Conservation (phyloP, 2,797 vertebrate genomes). For the Peromyscus nudipes region DNA sequence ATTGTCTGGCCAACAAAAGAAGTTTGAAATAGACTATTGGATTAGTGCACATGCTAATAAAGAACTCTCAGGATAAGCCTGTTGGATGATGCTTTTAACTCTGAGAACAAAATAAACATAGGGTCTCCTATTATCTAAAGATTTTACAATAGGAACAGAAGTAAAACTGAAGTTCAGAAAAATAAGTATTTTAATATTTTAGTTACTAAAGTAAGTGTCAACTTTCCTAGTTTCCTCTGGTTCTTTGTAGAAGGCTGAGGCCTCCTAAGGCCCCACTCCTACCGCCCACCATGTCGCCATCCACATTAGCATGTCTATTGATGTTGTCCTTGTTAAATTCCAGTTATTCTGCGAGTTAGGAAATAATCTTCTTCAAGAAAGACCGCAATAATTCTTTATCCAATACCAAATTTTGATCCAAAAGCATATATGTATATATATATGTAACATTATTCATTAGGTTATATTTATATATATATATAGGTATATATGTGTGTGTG, state of each 20-base stretch:
- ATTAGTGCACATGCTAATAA: background rate
- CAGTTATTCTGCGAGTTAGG: background rate
- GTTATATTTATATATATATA: rapidly evolving
- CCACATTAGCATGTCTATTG: background rate
- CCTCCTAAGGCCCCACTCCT: background rate
- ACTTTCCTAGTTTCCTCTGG: background rate
- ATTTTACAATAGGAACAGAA: background rate
- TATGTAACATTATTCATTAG: too few species aligned
- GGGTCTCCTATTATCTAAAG: background rate
- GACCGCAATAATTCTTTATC: background rate
- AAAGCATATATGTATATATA: too few species aligned
- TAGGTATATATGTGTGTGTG: too few species aligned
- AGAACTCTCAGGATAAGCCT: background rate
- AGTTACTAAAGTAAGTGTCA: background rate
- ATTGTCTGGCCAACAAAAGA: too few species aligned
- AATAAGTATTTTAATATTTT: background rate
- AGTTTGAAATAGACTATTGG: background rate
- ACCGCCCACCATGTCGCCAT: background rate
- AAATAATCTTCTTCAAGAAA: background rate
- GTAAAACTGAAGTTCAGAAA: background rate
- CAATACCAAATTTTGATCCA: background rate
- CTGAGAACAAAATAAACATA: background rate
- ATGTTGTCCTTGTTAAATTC: too few species aligned
- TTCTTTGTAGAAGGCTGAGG: background rate
- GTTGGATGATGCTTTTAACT: background rate